Evolutionary conservation across 2,888 invertebrate genomes (phyloP).

Genomic region (Polyommatus icarus): DNA sequence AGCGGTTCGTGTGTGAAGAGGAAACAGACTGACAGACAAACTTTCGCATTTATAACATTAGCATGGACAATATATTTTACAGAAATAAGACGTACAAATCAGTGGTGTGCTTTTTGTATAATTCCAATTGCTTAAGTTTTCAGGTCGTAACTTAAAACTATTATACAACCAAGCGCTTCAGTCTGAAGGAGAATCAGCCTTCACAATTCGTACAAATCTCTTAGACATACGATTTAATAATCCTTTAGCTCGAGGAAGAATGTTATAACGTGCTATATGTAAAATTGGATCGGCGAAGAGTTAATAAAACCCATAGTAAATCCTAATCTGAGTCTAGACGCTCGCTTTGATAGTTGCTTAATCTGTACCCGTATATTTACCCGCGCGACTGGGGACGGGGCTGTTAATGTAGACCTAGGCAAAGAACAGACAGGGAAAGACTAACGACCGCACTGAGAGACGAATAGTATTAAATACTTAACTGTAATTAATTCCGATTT

Average conservation of each 20-base stretch:
- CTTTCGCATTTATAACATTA: too few species aligned
- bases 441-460: too few species aligned
- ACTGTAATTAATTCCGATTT: too few species aligned
- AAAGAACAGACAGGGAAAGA: not conserved
- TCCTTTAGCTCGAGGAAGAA: not conserved
- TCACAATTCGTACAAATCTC: not conserved
- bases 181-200: not conserved
- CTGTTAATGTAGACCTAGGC: not conserved
- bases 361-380: conserved; percentile 21
- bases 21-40: too few species aligned
- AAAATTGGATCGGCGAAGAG: not conserved
- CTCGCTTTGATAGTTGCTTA: conserved; percentile 22
- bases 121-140: too few species aligned
- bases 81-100: too few species aligned
- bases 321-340: conserved; percentile 26
- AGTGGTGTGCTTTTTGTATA: too few species aligned
- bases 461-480: too few species aligned
- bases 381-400: not conserved
- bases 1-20: too few species aligned
- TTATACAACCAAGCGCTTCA: too few species aligned
- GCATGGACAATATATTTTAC: too few species aligned
- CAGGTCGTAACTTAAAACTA: too few species aligned
- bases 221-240: not conserved
- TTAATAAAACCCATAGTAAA: conserved; percentile 12
- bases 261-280: not conserved